A percentile compares a stretch with the other conserved stretches of the same genome.
These are phyloP conservation scores for Podarcis lilfordi DNA, from an alignment of 2,797 vertebrate species.

Conservation along the genomic window DNA sequence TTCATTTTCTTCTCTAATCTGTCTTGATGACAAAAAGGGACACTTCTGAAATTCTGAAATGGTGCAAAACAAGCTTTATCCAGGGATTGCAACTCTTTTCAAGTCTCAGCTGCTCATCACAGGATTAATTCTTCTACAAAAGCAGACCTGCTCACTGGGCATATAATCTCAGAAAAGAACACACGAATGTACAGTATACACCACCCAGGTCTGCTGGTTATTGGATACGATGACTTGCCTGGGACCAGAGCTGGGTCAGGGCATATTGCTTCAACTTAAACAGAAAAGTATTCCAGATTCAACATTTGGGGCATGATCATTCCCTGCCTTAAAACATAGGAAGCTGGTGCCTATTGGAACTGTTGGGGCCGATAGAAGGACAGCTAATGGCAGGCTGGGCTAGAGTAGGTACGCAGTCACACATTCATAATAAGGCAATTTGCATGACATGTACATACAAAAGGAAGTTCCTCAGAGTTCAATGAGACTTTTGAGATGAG, in stretches of 20 bases:
- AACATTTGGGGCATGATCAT: neutral
- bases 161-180: neutral
- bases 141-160: neutral
- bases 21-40: neutral
- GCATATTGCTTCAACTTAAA: neutral
- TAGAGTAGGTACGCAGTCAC: too few relatives aligned
- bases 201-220: neutral
- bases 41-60: neutral
- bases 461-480: too few relatives aligned
- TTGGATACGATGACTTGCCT: neutral
- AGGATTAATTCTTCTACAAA: neutral
- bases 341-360: too few relatives aligned
- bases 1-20: rapidly evolving
- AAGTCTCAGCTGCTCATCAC: neutral
- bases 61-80: neutral
- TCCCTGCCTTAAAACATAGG: neutral
- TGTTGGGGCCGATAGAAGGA: too few relatives aligned
- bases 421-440: too few relatives aligned
- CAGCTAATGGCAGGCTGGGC: too few relatives aligned
- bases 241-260: neutral
- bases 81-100: neutral
- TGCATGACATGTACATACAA: too few relatives aligned
- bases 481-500: too few relatives aligned
- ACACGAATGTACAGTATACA: neutral
- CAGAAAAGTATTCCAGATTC: neutral